Evolutionary conservation across 2,888 invertebrate genomes (phyloP).

Genomic region (Drosophila stalkeri): DNA sequence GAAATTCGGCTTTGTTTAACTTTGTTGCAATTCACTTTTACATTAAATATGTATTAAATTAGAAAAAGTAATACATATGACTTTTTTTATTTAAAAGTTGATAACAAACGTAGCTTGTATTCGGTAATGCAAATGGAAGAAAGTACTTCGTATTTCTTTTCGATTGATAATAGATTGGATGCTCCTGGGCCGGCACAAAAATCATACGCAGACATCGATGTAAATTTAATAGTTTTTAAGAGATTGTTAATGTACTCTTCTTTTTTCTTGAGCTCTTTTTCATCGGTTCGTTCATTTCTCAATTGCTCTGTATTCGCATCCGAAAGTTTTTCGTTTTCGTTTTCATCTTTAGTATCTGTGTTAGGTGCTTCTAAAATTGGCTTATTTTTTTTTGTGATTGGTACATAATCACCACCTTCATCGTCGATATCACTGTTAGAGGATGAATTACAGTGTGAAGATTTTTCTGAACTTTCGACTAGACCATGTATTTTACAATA

Average conservation of each 20-base stretch:
- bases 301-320: not conserved
- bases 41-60: not conserved
- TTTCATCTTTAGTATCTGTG: constrained; percentile 15
- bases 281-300: constrained; percentile 7
- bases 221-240: constrained; percentile 38
- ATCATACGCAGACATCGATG: constrained; percentile 47
- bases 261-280: constrained; percentile 15
- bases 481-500: constrained; percentile 49
- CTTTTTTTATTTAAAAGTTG: not conserved
- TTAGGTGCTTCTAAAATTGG: not conserved
- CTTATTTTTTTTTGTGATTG: not conserved
- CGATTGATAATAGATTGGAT: constrained; percentile 37
- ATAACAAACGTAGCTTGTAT: constrained; percentile 25
- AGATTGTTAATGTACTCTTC: constrained; percentile 34
- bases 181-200: constrained; percentile 56
- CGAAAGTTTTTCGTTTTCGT: constrained; percentile 16
- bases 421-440: not conserved
- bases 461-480: not conserved
- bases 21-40: not conserved
- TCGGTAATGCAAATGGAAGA: constrained; percentile 48
- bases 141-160: constrained; percentile 44
- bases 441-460: too few species aligned
- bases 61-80: not conserved
- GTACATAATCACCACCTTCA: not conserved
- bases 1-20: not conserved